Conservation (phyloP, 2,113 vertebrate species). For the Delphinus delphis region DNA sequence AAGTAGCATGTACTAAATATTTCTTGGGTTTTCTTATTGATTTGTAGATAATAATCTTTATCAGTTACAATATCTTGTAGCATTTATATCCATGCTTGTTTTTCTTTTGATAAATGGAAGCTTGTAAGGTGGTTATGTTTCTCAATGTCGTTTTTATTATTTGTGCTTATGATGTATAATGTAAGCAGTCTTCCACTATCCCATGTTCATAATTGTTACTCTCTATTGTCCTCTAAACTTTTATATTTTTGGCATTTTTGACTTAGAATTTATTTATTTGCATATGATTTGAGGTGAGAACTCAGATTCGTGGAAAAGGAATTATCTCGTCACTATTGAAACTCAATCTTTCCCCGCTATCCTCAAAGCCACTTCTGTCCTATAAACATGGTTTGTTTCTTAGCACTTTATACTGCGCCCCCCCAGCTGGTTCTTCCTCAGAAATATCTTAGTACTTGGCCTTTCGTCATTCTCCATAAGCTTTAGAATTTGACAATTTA, state of each 20-base stretch:
- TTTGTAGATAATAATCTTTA: conserved; percentile 10
- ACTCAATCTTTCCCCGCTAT: background rate
- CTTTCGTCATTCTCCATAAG: background rate
- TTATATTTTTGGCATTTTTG: background rate
- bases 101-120: background rate
- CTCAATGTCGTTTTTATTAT: background rate
- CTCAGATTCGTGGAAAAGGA: background rate
- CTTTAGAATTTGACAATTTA: background rate
- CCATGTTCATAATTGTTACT: background rate
- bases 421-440: background rate
- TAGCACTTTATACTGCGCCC: background rate
- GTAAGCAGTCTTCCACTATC: background rate
- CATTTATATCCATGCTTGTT: background rate
- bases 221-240: background rate
- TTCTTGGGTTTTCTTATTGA: background rate
- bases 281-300: background rate
- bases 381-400: background rate
- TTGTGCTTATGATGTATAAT: background rate
- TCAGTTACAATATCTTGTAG: background rate
- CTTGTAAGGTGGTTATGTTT: background rate
- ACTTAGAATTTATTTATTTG: background rate
- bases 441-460: background rate
- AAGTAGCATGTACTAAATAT: background rate
- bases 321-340: background rate
- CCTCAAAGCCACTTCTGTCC: background rate